Evolutionary conservation across 2,888 invertebrate species (phyloP), one percentile per base, ranked within the genome.

Genomic region (Ectemnius lituratus): DNA sequence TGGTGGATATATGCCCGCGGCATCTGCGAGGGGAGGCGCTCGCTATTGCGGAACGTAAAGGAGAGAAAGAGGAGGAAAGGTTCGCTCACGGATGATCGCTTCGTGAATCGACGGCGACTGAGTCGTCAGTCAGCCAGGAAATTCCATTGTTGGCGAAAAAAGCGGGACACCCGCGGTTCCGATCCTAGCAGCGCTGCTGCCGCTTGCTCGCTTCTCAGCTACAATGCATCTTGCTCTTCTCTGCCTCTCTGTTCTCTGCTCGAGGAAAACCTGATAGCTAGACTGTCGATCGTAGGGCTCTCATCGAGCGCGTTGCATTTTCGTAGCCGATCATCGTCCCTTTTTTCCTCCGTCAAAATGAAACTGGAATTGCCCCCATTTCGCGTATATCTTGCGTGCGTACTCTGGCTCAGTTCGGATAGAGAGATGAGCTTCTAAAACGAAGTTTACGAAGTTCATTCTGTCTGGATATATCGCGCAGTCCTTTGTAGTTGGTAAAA

Each of bases 71-170:
- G 80, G 79, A 70, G 63, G 79, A 78, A 80, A 37, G 37, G 37
- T 37, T 37, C 84, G 84, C 86, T 86, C 80, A 85, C 83, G 85
- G 86, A 71, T 84, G 85, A 85, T 85, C 79, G 81, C 76, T 59
- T 64, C 5, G 67, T 56, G 77, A 78, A 73, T 77, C 72, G 67
- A 67, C 66, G 73, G 62, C 70, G 63, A 70, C 75, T 71, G 59
- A 76, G 76, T 68, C 83, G 79, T 78, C 84, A 80, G 75, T 81
- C 79, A 80, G 67, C 80, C 82, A 80, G 78, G 80, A 83, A 84
- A 84, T 84, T 84, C 79, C 75, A 76, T 80, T 77, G 84, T 78
- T 69, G 69, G 67, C 56, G 59, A 77, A 78, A 81, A 81, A 79
- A 78, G 70, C 76, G 68, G 60, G 46, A 76, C 66, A 71, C 37